phyloP scores from a whole-genome alignment of 2,797 vertebrate species.

The Prionace glauca region DNA sequence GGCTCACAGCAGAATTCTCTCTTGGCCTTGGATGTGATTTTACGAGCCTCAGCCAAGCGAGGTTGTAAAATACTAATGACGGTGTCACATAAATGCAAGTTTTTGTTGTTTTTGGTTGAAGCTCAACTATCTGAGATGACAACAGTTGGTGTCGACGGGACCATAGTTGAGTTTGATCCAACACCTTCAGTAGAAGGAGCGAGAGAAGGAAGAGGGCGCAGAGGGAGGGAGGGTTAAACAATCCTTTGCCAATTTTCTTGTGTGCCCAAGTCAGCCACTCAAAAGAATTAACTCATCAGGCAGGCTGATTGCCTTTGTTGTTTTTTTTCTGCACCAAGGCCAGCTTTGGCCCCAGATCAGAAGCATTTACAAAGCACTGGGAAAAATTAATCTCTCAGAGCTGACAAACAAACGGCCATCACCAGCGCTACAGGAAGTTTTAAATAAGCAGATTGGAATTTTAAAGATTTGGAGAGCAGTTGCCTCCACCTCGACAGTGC shows the following conservation, averaged over 20 bases:
- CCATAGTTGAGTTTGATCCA: neutral
- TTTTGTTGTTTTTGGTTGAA: neutral
- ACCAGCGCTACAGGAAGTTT: conserved; percentile 5
- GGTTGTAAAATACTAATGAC: too few relatives aligned
- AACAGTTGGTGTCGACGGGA: neutral
- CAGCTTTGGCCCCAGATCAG: conserved; percentile 4
- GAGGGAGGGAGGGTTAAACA: neutral
- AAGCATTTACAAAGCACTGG: neutral
- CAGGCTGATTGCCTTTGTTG: neutral
- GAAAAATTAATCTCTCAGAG: conserved; percentile 28
- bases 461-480: conserved; percentile 5
- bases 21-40: too few relatives aligned
- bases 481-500: neutral
- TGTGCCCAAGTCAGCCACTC: neutral
- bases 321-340: neutral
- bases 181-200: neutral
- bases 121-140: neutral
- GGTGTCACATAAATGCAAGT: neutral
- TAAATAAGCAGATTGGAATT: conserved; percentile 11
- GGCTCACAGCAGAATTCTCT: too few relatives aligned
- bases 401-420: neutral
- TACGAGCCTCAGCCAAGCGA: too few relatives aligned
- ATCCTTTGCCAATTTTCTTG: neutral
- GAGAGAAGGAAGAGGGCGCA: neutral
- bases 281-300: neutral